Evolutionary conservation across 2,113 vertebrate species (phyloP).

Genomic region (Sinocyclocheilus anshuiensis): DNA sequence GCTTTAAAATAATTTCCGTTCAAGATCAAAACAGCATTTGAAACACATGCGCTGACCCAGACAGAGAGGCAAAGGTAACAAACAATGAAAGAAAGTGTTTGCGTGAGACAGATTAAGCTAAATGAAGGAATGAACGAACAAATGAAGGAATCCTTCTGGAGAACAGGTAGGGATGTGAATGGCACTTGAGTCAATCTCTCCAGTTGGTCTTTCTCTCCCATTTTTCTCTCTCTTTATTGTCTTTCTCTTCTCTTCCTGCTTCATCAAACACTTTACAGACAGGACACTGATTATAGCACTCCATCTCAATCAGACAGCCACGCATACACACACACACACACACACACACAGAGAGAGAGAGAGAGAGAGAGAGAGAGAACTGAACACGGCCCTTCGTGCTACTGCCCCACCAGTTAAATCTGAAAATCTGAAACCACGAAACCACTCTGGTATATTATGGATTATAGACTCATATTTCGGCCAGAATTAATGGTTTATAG

Average conservation of each 20-base stretch:
- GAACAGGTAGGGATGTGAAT: conserved; percentile 14
- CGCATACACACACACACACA: background rate
- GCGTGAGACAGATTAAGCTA: background rate
- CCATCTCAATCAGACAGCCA: conserved; percentile 36
- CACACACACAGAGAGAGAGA: no score
- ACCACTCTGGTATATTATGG: no score
- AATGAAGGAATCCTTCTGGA: background rate
- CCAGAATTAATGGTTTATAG: no score
- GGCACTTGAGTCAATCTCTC: conserved; percentile 32
- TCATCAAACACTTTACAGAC: conserved; percentile 35
- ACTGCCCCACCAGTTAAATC: background rate
- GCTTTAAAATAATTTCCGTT: background rate
- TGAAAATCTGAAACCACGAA: background rate
- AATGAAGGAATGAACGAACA: conserved; percentile 21
- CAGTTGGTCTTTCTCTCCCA: conserved; percentile 5
- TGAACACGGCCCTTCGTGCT: background rate
- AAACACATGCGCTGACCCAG: background rate
- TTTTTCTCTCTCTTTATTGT: conserved; percentile 11
- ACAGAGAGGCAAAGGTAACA: background rate
- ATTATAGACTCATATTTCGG: no score
- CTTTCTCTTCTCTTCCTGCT: background rate
- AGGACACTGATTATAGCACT: conserved; percentile 47
- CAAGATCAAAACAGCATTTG: background rate
- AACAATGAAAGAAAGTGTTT: conserved; percentile 1
- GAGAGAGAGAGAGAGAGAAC: background rate